These are phyloP conservation scores for Lasioglossum leucozonium DNA, from an alignment of 2,888 invertebrate genomes.

Conservation along the genomic window DNA sequence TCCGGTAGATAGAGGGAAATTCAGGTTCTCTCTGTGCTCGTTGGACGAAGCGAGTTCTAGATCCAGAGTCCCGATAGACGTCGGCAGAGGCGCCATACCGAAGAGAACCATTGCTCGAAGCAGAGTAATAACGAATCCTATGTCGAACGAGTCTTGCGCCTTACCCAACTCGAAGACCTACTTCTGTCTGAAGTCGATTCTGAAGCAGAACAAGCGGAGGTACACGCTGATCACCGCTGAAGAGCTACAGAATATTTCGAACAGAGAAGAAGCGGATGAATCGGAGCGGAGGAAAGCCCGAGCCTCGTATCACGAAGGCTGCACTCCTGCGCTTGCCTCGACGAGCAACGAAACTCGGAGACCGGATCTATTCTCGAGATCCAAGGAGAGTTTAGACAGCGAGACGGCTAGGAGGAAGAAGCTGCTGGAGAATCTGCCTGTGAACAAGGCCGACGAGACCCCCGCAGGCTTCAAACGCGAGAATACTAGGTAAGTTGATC, in stretches of 20 bases:
- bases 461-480: constrained; percentile 47
- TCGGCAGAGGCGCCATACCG: constrained; percentile 76
- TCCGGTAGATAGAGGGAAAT: background rate
- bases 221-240: constrained; percentile 80
- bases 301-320: constrained; percentile 52
- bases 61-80: background rate
- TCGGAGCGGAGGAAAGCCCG: constrained; percentile 3
- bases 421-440: constrained; percentile 38
- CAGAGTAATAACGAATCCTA: constrained; percentile 77
- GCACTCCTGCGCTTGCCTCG: background rate
- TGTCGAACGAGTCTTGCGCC: constrained; percentile 65
- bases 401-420: constrained; percentile 29
- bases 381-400: constrained; percentile 63
- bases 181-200: constrained; percentile 81
- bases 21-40: constrained; percentile 45
- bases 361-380: constrained; percentile 37
- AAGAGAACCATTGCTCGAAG: constrained; percentile 66
- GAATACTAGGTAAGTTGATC: constrained; percentile 61
- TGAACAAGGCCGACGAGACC: constrained; percentile 39
- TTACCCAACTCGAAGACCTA: constrained; percentile 79
- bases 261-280: constrained; percentile 19
- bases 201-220: constrained; percentile 80
- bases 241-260: constrained; percentile 67
- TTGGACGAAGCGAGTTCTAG: constrained; percentile 46
- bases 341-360: background rate